Evolutionary conservation across 2,113 vertebrate genomes (phyloP).

Genomic region (Callocephalon fimbriatum): DNA sequence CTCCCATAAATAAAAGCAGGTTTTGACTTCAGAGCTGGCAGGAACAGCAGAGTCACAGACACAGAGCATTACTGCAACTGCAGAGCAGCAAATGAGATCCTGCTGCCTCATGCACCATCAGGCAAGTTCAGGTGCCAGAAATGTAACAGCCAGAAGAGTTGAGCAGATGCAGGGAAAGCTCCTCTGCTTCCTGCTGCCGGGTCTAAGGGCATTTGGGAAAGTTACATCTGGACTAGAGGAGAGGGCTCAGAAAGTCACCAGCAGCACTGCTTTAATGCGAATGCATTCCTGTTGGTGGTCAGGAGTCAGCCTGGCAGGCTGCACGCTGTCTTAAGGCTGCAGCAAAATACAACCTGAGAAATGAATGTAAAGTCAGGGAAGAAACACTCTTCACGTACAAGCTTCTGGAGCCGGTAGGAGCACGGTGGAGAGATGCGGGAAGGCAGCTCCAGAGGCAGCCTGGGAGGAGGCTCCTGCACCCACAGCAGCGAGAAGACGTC

Average conservation of each 20-base stretch:
- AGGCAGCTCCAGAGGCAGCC: background rate
- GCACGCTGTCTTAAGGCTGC: background rate
- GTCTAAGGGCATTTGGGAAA: background rate
- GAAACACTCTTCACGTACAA: background rate
- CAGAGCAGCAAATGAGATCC: background rate
- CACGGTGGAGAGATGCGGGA: background rate
- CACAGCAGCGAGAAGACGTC: background rate
- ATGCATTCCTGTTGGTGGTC: background rate
- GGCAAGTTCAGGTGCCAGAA: background rate
- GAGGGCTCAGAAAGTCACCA: background rate
- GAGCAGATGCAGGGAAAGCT: background rate
- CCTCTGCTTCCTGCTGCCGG: background rate
- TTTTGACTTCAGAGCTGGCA: background rate
- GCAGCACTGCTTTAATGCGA: background rate
- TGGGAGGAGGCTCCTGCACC: background rate
- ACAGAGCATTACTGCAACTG: background rate
- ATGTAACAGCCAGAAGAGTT: background rate
- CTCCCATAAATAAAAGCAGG: background rate
- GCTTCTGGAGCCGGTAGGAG: background rate
- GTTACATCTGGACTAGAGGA: background rate
- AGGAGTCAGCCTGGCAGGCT: background rate
- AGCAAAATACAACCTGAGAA: background rate
- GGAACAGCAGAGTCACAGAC: background rate
- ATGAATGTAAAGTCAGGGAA: background rate
- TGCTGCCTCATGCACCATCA: background rate